Conservation (phyloP, 2,797 vertebrate genomes). For the Cheirogaleus major region DNA sequence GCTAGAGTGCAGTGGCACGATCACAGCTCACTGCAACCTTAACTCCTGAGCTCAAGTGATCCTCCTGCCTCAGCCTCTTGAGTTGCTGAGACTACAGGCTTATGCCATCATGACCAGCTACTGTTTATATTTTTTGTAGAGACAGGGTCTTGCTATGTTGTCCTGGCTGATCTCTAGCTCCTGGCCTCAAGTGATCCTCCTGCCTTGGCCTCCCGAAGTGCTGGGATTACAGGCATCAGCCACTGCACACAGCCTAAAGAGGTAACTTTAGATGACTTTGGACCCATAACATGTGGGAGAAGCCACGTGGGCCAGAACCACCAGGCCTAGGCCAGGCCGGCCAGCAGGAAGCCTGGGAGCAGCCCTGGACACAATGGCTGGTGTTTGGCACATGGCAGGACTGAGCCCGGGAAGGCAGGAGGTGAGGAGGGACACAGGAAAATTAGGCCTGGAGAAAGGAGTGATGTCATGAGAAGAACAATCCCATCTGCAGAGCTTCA, state of each 20-base stretch:
- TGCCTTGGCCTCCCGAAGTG: background rate
- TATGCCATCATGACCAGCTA: background rate
- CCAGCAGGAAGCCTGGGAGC: background rate
- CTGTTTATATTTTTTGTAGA: background rate
- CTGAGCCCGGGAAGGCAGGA: background rate
- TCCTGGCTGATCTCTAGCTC: background rate
- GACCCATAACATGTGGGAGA: background rate
- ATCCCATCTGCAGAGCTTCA: background rate
- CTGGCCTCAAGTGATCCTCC: background rate
- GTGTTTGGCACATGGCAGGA: background rate
- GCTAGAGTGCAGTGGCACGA: background rate
- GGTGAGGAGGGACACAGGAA: background rate
- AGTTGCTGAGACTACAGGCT: background rate
- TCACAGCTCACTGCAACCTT: background rate
- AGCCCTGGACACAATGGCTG: background rate
- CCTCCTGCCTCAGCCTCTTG: background rate
- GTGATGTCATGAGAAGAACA: background rate
- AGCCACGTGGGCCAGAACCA: background rate
- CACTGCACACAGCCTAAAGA: background rate
- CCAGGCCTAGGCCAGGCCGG: background rate
- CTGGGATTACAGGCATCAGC: background rate
- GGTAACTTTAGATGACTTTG: background rate
- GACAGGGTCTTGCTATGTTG: background rate
- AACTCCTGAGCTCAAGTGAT: background rate
- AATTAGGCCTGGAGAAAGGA: background rate